phyloP scores from a whole-genome alignment of 2,113 vertebrate genomes.

The Bucco capensis region DNA sequence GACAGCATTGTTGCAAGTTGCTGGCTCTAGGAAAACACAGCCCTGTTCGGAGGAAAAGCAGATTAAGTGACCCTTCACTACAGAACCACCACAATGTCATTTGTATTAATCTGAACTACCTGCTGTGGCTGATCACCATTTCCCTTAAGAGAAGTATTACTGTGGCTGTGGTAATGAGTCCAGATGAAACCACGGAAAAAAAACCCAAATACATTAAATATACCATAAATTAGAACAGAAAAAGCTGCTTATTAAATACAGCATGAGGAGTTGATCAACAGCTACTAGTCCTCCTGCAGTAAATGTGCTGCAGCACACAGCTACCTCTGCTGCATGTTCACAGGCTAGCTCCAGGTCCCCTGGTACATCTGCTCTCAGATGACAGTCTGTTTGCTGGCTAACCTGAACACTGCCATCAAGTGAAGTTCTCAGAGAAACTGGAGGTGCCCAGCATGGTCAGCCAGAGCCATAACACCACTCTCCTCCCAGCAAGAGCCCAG shows the following conservation, averaged over 20 bases:
- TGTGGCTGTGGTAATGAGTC: background rate
- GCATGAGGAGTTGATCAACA: background rate
- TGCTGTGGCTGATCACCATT: background rate
- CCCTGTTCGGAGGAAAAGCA: conserved; percentile 17
- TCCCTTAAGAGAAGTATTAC: conserved; percentile 13
- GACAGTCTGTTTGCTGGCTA: background rate
- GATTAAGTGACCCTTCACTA: conserved; percentile 44
- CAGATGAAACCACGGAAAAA: background rate
- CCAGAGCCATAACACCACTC: background rate
- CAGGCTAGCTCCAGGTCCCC: background rate
- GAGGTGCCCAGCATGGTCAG: background rate
- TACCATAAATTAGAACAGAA: background rate
- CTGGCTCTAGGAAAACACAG: background rate
- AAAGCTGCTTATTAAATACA: background rate
- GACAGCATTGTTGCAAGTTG: background rate
- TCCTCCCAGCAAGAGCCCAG: background rate
- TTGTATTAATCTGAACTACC: conserved; percentile 33
- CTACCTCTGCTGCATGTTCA: background rate
- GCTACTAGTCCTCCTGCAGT: background rate
- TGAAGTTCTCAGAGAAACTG: background rate
- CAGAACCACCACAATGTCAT: background rate
- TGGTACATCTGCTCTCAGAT: background rate
- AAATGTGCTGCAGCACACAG: background rate
- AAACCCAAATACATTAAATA: background rate
- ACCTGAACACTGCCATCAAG: background rate